A percentile compares a stretch with the other conserved stretches of the same genome.
phyloP scores from a whole-genome alignment of 1,140 invertebrate species.

The fruit fly (Drosophila melanogaster) region DNA sequence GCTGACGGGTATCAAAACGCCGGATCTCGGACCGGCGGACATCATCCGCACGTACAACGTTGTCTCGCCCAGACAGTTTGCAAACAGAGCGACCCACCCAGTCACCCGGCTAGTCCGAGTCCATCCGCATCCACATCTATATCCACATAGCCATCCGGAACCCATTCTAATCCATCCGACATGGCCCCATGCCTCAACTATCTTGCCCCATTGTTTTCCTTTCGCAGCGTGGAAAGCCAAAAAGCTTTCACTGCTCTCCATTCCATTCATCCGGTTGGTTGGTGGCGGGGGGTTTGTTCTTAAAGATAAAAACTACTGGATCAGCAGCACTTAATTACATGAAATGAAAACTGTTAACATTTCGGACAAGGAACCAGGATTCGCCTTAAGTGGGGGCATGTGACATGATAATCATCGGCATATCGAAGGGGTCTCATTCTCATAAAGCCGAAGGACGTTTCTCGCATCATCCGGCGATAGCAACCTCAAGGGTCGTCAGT shows the following conservation, averaged over 20 bases:
- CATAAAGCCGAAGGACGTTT: constrained; percentile 39
- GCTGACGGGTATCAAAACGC: constrained; percentile 10
- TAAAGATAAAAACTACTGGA: constrained; percentile 77
- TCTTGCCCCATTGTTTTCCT: constrained; percentile 49
- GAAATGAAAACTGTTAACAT: constrained; percentile 82
- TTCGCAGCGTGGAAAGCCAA: constrained; percentile 44
- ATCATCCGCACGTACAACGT: constrained; percentile 63
- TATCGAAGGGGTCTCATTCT: constrained; percentile 32
- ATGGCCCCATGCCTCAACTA: neutral
- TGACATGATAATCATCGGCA: constrained; percentile 75
- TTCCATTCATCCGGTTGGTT: constrained; percentile 8
- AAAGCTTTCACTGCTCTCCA: constrained; percentile 61
- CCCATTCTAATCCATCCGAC: constrained; percentile 8
- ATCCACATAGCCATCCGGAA: neutral
- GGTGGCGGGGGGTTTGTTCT: constrained; percentile 13
- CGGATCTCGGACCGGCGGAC: constrained; percentile 32
- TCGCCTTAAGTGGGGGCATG: constrained; percentile 27
- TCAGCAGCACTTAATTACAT: constrained; percentile 82
- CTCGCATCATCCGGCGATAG: constrained; percentile 11
- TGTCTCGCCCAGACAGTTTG: constrained; percentile 81
- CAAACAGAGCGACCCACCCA: constrained; percentile 46
- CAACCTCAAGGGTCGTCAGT: constrained; percentile 31
- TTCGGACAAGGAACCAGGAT: constrained; percentile 16
- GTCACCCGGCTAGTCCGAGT: neutral
- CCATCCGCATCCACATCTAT: neutral